These are phyloP conservation scores for Rhopalosiphum nymphaeae DNA, from an alignment of 2,888 invertebrate genomes.

Conservation along the genomic window DNA sequence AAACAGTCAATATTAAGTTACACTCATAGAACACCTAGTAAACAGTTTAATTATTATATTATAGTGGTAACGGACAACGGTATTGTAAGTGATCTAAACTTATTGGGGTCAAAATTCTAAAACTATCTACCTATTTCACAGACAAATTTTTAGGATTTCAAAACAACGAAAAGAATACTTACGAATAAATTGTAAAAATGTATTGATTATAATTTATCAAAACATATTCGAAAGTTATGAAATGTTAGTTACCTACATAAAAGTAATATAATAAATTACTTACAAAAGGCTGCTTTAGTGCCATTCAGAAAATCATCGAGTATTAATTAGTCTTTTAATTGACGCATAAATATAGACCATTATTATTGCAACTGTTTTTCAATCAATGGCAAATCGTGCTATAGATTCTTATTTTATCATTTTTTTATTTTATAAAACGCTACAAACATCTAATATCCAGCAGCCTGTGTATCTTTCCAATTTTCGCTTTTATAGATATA, in stretches of 20 bases:
- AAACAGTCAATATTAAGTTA: neutral
- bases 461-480: neutral
- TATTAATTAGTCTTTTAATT: too few relatives aligned
- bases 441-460: neutral
- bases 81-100: neutral
- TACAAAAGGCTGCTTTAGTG: too few relatives aligned
- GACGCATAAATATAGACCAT: too few relatives aligned
- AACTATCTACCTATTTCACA: neutral
- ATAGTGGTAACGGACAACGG: neutral
- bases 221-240: too few relatives aligned
- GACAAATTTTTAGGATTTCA: neutral
- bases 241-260: too few relatives aligned
- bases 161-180: neutral
- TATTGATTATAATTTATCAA: too few relatives aligned
- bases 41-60: neutral
- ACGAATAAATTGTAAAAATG: neutral
- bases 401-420: too few relatives aligned
- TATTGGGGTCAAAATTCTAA: neutral
- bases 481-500: too few relatives aligned
- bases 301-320: too few relatives aligned
- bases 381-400: too few relatives aligned
- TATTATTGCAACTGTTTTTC: too few relatives aligned
- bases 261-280: too few relatives aligned
- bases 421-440: neutral
- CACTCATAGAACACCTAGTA: neutral